Evolutionary conservation across 1,140 invertebrate genomes (phyloP).

Genomic region (Cotesia glomerata): DNA sequence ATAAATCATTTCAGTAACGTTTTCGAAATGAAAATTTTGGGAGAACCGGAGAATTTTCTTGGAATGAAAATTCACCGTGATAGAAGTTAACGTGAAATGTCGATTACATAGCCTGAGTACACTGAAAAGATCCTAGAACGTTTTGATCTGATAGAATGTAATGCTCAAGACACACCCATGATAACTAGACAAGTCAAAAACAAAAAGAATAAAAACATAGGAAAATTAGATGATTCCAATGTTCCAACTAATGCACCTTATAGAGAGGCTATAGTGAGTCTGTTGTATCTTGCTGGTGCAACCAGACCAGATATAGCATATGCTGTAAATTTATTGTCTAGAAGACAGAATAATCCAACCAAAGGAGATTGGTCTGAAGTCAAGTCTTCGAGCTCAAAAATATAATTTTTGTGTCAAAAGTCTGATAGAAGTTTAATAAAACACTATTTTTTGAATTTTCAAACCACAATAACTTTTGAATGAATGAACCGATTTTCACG

Average conservation of each 20-base stretch:
- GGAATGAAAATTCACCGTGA: conserved; percentile 10
- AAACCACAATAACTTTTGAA: too few relatives aligned
- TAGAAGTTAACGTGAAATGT: conserved; percentile 8
- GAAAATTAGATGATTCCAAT: conserved; percentile 7
- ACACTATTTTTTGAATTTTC: too few relatives aligned
- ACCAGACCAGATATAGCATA: conserved; percentile 50
- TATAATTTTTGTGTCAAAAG: too few relatives aligned
- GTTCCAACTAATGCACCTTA: conserved; percentile 31
- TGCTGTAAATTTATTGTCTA: conserved; percentile 44
- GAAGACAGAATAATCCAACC: conserved; percentile 34
- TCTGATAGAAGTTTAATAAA: too few relatives aligned
- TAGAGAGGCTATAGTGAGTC: conserved; percentile 43
- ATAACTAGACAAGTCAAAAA: conserved; percentile 19
- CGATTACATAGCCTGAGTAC: conserved; percentile 15
- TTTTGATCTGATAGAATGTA: conserved; percentile 6
- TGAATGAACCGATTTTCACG: too few relatives aligned
- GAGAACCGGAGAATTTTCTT: conserved; percentile 21
- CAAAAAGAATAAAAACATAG: conserved; percentile 1
- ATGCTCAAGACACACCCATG: conserved; percentile 21
- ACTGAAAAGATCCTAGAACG: conserved; percentile 17
- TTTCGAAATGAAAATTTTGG: conserved; percentile 20
- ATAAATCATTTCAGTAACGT: neutral
- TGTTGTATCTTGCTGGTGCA: conserved; percentile 45
- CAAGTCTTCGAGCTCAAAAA: too few relatives aligned
- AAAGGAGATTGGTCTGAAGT: neutral